Conservation (phyloP, 2,888 invertebrate species). For the Diaprepes abbreviatus region DNA sequence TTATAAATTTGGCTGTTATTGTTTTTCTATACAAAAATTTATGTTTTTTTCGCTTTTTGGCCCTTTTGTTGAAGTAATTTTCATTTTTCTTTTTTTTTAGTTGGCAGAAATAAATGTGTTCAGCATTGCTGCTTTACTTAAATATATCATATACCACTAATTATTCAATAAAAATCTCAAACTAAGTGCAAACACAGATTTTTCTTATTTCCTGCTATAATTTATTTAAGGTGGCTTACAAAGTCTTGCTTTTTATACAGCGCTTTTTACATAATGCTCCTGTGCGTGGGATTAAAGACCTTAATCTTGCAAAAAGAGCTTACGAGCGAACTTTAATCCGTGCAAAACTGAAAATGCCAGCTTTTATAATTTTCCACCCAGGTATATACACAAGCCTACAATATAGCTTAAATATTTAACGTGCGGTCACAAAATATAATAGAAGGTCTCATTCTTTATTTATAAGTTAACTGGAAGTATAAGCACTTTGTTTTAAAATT, state of each 20-base stretch:
- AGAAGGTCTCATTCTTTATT: neutral
- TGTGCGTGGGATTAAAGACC: neutral
- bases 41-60: too few species aligned
- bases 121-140: too few species aligned
- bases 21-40: too few species aligned
- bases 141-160: too few species aligned
- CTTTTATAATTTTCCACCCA: slow-evolving; percentile 7
- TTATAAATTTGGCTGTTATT: too few species aligned
- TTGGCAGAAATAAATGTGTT: too few species aligned
- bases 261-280: neutral
- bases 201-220: neutral
- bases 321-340: slow-evolving; percentile 4
- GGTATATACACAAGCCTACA: slow-evolving; percentile 3
- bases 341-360: slow-evolving; percentile 5
- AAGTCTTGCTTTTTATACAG: neutral
- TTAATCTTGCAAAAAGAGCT: slow-evolving; percentile 15
- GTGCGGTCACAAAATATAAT: neutral
- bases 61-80: too few species aligned
- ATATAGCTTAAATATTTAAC: slow-evolving; percentile 2
- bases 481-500: too few species aligned
- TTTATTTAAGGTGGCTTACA: neutral
- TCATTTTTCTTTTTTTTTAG: too few species aligned
- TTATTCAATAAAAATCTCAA: too few species aligned
- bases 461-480: too few species aligned
- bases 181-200: neutral